Evolutionary conservation across 2,888 invertebrate species (phyloP).

Genomic region (Syrphus vitripennis): DNA sequence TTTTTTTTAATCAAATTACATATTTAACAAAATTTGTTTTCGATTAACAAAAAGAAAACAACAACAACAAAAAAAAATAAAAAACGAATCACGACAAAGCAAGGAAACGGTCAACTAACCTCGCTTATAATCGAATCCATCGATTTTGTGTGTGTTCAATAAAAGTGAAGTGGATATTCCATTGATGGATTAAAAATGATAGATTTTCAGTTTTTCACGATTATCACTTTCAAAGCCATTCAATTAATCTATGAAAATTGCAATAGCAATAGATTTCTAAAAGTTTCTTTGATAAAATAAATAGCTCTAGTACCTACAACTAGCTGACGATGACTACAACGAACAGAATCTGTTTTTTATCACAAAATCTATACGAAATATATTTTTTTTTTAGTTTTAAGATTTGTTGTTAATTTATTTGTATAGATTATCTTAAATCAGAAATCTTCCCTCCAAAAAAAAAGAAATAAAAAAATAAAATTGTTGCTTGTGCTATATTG

Average conservation of each 20-base stretch:
- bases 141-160: slow-evolving; percentile 5
- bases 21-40: not conserved
- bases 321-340: not conserved
- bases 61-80: too few species aligned
- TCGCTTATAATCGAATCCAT: not conserved
- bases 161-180: not conserved
- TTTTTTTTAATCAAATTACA: not conserved
- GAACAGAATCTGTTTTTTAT: not conserved
- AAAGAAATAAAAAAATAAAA: not conserved
- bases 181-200: not conserved
- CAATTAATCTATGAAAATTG: not conserved
- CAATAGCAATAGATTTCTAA: not conserved
- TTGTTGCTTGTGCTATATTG: not conserved
- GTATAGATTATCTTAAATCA: not conserved
- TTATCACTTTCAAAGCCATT: not conserved
- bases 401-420: not conserved
- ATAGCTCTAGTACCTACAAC: too few species aligned
- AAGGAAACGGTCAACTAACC: not conserved
- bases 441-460: not conserved
- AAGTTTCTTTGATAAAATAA: not conserved
- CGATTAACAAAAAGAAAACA: not conserved
- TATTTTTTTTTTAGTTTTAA: not conserved
- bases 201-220: not conserved
- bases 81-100: not conserved
- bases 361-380: not conserved